Percentiles rank a stretch among this genome's conserved stretches.
Conservation (phyloP, 2,797 vertebrate genomes). For the Calcarius lapponicus region DNA sequence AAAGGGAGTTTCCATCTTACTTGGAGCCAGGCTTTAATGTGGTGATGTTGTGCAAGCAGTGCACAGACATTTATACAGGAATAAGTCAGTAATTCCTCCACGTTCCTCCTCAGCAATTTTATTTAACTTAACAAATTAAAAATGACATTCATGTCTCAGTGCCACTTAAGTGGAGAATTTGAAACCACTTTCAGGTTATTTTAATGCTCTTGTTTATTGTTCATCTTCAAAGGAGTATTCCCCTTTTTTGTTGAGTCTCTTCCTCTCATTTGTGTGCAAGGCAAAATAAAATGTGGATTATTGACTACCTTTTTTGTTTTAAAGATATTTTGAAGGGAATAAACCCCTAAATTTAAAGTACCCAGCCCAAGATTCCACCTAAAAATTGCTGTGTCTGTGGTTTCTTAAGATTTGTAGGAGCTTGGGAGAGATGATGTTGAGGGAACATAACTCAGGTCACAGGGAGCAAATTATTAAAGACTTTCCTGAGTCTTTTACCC, state of each 20-base stretch:
- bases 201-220: background rate
- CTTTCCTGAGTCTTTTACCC: background rate
- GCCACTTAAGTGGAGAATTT: background rate
- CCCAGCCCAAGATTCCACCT: background rate
- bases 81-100: background rate
- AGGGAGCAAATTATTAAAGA: background rate
- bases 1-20: background rate
- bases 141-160: background rate
- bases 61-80: background rate
- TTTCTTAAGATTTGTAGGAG: background rate
- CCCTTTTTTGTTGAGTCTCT: background rate
- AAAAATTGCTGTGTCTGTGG: background rate
- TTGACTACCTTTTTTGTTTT: background rate
- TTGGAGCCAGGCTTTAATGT: background rate
- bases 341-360: background rate
- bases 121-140: background rate
- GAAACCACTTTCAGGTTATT: background rate
- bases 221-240: background rate
- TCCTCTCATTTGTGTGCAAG: background rate
- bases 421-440: background rate
- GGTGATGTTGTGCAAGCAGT: background rate
- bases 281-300: background rate
- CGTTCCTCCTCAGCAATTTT: background rate
- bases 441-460: background rate
- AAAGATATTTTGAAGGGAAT: background rate